Conservation (phyloP, 2,888 invertebrate species). For the Morinoia aosen region DNA sequence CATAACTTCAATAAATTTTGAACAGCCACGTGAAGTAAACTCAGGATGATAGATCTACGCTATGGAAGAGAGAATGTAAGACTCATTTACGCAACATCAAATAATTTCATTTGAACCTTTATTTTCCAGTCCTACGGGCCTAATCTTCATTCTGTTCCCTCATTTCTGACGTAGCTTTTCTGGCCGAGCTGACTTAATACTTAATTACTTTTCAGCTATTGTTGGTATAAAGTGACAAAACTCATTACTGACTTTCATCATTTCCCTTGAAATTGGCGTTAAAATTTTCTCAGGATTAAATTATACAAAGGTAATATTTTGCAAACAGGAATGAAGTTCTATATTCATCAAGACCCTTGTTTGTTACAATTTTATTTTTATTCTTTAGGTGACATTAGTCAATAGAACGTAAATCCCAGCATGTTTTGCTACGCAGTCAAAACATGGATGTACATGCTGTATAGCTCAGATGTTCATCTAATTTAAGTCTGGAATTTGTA, state of each 20-base stretch:
- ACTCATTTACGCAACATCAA: not conserved
- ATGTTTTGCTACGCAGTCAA: not conserved
- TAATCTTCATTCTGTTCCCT: not conserved
- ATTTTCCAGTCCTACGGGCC: not conserved
- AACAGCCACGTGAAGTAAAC: not conserved
- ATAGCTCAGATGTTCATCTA: not conserved
- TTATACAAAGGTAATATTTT: not conserved
- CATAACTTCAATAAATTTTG: not conserved
- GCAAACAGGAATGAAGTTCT: not conserved
- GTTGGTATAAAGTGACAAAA: not conserved
- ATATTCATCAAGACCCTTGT: no score
- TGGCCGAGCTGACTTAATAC: not conserved
- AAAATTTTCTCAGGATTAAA: no score
- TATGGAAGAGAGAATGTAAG: not conserved
- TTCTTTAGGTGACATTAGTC: not conserved
- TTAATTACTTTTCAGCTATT: not conserved
- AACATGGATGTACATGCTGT: not conserved
- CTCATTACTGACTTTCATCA: not conserved
- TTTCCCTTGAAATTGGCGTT: not conserved
- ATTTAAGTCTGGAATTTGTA: not conserved
- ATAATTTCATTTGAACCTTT: not conserved
- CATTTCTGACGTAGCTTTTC: not conserved
- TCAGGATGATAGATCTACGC: not conserved
- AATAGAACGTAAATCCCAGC: not conserved
- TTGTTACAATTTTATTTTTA: no score